A percentile compares a stretch with the other conserved stretches of the same genome.
Conservation (phyloP, 2,797 vertebrate species). For the Garrulus glandarius region DNA sequence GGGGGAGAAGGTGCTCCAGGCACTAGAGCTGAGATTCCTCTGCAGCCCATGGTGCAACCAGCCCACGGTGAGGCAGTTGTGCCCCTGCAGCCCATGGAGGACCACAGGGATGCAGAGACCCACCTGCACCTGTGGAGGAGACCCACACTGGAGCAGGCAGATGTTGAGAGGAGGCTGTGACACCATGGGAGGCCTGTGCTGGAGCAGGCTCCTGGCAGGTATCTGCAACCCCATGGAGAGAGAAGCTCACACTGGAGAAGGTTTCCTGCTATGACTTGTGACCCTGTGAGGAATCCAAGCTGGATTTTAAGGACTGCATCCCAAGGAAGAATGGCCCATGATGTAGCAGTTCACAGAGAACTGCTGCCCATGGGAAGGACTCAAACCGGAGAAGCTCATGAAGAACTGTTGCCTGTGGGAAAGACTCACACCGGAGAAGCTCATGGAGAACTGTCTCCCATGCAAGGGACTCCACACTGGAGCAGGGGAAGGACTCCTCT, state of each 20-base stretch:
- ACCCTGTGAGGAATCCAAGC: neutral
- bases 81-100: neutral
- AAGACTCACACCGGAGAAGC: neutral
- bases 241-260: neutral
- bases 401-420: fast-evolving
- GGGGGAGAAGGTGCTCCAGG: neutral
- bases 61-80: neutral
- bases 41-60: neutral
- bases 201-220: neutral
- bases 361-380: fast-evolving
- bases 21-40: neutral
- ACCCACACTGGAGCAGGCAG: neutral
- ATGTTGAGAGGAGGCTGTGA: neutral
- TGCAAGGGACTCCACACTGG: neutral
- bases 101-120: neutral
- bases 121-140: neutral
- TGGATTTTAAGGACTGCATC: neutral
- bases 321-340: neutral
- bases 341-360: neutral
- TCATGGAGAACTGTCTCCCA: neutral
- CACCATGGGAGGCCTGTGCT: neutral
- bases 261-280: neutral
- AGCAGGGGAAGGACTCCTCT: neutral
- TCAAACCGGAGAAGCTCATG: neutral
- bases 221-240: neutral